These are phyloP conservation scores for Oconnorella tubifera DNA, from an alignment of 2,888 invertebrate species.

Conservation along the genomic window DNA sequence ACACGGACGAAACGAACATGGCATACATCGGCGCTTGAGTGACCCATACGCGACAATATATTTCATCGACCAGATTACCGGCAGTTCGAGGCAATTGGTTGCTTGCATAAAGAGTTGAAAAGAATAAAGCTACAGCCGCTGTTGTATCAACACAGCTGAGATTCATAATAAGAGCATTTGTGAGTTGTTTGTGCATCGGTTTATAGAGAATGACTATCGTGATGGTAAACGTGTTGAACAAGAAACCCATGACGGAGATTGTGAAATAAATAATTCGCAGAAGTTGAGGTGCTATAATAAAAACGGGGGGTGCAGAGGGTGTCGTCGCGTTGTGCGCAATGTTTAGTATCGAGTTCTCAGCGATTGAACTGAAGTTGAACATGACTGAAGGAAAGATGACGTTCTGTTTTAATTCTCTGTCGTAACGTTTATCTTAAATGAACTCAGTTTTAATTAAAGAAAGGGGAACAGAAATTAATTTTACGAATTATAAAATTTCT, in stretches of 20 bases:
- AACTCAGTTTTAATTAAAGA: no score
- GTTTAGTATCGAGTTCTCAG: no score
- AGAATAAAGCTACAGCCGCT: conserved; percentile 25
- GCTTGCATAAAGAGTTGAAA: conserved; percentile 19
- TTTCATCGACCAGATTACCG: conserved; percentile 17
- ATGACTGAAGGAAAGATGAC: no score
- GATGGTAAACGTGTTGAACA: background rate
- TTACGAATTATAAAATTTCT: no score
- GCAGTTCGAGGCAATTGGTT: background rate
- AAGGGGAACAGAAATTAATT: no score
- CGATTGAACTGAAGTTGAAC: no score
- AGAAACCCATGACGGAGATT: background rate
- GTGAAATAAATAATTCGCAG: background rate
- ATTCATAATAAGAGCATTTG: conserved; percentile 18
- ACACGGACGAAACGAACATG: conserved; percentile 25
- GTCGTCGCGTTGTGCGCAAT: no score
- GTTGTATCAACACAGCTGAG: conserved; percentile 29
- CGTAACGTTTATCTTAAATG: no score
- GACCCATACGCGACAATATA: conserved; percentile 27
- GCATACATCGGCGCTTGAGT: conserved; percentile 23
- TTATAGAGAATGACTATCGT: background rate
- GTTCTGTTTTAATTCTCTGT: no score
- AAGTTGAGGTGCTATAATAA: background rate
- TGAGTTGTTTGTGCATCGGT: conserved; percentile 11
- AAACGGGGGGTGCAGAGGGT: no score